These are phyloP conservation scores for Subacronicta megacephala DNA, from an alignment of 2,888 invertebrate genomes.

Conservation along the genomic window DNA sequence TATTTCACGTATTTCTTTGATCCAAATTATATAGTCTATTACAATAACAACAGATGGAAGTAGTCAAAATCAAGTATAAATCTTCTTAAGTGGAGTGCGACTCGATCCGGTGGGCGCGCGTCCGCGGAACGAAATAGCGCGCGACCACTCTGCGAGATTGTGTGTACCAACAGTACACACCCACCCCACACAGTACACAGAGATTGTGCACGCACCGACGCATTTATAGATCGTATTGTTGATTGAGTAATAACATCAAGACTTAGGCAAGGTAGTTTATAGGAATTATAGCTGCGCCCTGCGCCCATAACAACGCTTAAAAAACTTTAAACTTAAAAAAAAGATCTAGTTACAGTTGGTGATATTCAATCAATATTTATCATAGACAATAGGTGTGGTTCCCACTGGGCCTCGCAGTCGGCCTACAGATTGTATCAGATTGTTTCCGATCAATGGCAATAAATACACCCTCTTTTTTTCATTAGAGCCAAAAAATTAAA, in stretches of 20 bases:
- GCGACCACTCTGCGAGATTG: conserved; percentile 45
- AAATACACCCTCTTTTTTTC: no score
- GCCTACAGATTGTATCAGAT: no score
- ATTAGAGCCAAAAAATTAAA: background rate
- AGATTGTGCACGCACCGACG: conserved; percentile 19
- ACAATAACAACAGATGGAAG: background rate
- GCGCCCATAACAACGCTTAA: no score
- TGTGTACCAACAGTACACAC: conserved; percentile 30
- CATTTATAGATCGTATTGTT: conserved; percentile 21
- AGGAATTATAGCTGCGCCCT: no score
- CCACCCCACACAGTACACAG: background rate
- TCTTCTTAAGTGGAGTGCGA: conserved; percentile 26
- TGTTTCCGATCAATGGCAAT: no score
- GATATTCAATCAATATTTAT: no score
- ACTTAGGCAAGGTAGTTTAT: no score
- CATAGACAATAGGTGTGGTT: no score
- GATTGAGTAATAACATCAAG: conserved; percentile 12
- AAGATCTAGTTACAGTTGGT: no score
- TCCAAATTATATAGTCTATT: background rate
- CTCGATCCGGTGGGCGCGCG: conserved; percentile 1
- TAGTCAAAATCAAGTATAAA: conserved; percentile 12
- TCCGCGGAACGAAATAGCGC: conserved; percentile 15
- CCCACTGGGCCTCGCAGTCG: no score
- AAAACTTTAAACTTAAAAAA: no score
- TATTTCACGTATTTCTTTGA: no score